phyloP scores from a whole-genome alignment of 2,113 vertebrate genomes.

The Bubo scandiacus region DNA sequence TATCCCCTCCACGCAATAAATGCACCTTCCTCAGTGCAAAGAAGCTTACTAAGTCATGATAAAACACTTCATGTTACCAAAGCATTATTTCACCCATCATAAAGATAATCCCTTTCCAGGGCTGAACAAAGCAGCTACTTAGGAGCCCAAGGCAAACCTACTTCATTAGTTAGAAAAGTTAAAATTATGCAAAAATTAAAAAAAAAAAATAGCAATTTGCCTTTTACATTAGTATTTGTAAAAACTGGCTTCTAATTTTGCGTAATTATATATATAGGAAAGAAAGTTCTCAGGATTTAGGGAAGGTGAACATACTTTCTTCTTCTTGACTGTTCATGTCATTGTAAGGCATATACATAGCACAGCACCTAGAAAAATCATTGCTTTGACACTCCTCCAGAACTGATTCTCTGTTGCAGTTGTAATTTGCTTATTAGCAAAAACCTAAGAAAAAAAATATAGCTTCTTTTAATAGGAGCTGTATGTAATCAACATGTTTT shows the following conservation, averaged over 20 bases:
- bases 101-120: not conserved
- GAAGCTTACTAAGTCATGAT: not conserved
- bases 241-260: not conserved
- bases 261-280: not conserved
- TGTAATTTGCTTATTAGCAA: conserved; percentile 22
- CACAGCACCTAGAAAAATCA: conserved; percentile 43
- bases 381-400: conserved; percentile 36
- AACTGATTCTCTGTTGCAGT: conserved; percentile 45
- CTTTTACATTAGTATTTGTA: not conserved
- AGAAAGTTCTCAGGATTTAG: not conserved
- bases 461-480: not conserved
- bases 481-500: not conserved
- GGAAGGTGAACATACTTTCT: not conserved
- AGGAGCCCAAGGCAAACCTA: not conserved
- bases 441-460: conserved; percentile 27
- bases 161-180: not conserved
- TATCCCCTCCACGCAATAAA: not conserved
- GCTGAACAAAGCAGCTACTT: not conserved
- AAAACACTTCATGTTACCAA: not conserved
- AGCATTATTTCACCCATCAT: not conserved
- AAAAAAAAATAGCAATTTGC: not conserved
- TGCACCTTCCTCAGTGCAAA: not conserved
- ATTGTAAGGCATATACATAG: not conserved
- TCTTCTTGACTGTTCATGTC: not conserved
- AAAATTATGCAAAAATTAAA: not conserved